These are phyloP conservation scores for Anolis sagrei DNA, from an alignment of 2,113 vertebrate genomes.

Conservation along the genomic window DNA sequence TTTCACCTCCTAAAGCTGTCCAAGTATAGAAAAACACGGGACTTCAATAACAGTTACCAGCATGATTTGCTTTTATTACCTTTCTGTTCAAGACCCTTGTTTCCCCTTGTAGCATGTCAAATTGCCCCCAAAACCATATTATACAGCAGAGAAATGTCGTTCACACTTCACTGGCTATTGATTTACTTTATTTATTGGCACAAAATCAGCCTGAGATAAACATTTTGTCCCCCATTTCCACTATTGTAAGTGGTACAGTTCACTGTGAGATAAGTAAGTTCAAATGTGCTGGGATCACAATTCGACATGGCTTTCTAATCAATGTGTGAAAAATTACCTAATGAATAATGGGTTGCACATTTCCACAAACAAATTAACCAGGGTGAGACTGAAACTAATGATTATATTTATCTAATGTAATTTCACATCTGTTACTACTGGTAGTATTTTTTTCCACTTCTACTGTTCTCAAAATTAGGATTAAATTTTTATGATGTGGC, in stretches of 20 bases:
- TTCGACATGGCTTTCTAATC: slow-evolving; percentile 93
- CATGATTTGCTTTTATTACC: slow-evolving; percentile 87
- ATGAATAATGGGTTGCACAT: slow-evolving; percentile 98
- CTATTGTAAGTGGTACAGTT: slow-evolving; percentile 83
- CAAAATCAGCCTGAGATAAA: slow-evolving; percentile 95
- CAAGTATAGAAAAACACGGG: slow-evolving; percentile 78
- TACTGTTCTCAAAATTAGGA: slow-evolving; percentile 75
- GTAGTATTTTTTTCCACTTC: slow-evolving; percentile 77
- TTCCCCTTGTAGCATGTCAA: slow-evolving; percentile 88
- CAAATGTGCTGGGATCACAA: slow-evolving; percentile 90
- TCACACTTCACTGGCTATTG: slow-evolving; percentile 98
- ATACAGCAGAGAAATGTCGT: slow-evolving; percentile 92
- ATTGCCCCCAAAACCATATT: slow-evolving; percentile 88
- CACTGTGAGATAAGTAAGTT: slow-evolving; percentile 88
- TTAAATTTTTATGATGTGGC: slow-evolving; percentile 69
- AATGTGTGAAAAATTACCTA: slow-evolving; percentile 99
- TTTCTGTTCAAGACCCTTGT: slow-evolving; percentile 85
- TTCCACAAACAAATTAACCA: slow-evolving; percentile 99
- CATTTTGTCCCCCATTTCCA: slow-evolving; percentile 92
- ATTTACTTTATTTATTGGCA: slow-evolving; percentile 99
- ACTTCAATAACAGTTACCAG: slow-evolving; percentile 81
- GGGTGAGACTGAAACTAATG: slow-evolving; percentile 98
- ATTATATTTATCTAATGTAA: slow-evolving; percentile 99
- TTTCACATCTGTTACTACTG: slow-evolving; percentile 93
- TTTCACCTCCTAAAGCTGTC: slow-evolving; percentile 80